Conservation (phyloP, 2,113 vertebrate genomes). For the Hystrix cristata region DNA sequence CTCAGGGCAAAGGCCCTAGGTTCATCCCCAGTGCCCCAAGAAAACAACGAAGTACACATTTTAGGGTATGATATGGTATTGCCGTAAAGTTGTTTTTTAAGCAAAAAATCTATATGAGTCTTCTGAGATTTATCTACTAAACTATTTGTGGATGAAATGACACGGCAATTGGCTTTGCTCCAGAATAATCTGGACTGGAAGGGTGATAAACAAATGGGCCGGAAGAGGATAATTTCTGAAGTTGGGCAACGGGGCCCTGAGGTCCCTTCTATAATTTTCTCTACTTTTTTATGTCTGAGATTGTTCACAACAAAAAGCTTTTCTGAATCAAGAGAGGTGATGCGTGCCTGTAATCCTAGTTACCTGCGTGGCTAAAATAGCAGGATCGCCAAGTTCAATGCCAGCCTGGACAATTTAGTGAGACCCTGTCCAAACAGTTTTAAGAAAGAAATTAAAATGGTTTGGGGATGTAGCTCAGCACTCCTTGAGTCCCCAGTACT, state of each 20-base stretch:
- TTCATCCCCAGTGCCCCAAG: background rate
- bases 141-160: background rate
- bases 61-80: background rate
- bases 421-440: background rate
- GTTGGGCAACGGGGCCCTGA: background rate
- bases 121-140: background rate
- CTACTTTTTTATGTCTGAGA: conserved; percentile 33
- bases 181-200: background rate
- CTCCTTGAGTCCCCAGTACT: background rate
- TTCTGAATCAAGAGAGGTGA: background rate
- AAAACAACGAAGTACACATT: background rate
- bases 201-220: background rate
- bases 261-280: conserved; percentile 11
- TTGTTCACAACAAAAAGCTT: conserved; percentile 3
- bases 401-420: background rate
- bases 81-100: background rate
- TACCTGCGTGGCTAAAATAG: background rate
- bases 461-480: background rate
- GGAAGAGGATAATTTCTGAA: background rate
- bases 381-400: background rate
- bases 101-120: background rate
- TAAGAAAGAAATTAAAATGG: background rate
- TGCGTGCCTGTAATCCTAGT: background rate
- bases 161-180: conserved; percentile 49
- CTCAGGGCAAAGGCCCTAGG: background rate